Evolutionary conservation across 2,113 vertebrate species (phyloP), one percentile per base, ranked within the genome.

Genomic region (Thymallus thymallus): DNA sequence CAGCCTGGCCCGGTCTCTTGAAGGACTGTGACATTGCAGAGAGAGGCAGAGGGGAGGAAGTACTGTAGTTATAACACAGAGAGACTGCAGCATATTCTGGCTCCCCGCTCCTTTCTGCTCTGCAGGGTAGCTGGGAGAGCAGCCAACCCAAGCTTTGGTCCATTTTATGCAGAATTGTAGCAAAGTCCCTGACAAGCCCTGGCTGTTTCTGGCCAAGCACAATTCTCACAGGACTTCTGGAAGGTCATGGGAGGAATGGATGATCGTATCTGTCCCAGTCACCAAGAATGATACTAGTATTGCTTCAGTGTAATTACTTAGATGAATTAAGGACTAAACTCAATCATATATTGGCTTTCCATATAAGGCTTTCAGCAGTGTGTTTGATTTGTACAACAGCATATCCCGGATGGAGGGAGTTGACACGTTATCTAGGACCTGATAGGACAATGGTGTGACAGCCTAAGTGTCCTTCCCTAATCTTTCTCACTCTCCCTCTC

Each of bases 101-200:
- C 51, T 55, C 35, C 35, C 1, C 7, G 35, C 35, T 35, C 35
- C 35, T 35, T 5, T 55, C 51, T 55, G 72, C 77, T 75, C 78
- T 60, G 73, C 80, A 72, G 85, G 81, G 73, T 74, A 51, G 73
- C 80, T 85, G 84, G 91, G 90, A 91, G 74, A 69, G 22, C 14
- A 79, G 88, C 91, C 91, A 92, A 82, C 76, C 83, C 78, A 85
- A 89, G 86, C 86, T 84, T 85, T 85, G 75, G 70, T 82, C 77
- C 87, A 76, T 80, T 87, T 77, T 80, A 85, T 87, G 82, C 83
- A 85, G 80, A 86, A 85, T 72, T 81, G 81, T 73, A 45, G 77
- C 78, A 61, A 88, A 88, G 84, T 84, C 79, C 41, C 84, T 88
- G 83, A 88, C 78, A 87, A 82, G 83, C 84, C 30, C 58, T 41